Evolutionary conservation across 1,140 invertebrate species (phyloP).

Genomic region (Grapholita molesta): DNA sequence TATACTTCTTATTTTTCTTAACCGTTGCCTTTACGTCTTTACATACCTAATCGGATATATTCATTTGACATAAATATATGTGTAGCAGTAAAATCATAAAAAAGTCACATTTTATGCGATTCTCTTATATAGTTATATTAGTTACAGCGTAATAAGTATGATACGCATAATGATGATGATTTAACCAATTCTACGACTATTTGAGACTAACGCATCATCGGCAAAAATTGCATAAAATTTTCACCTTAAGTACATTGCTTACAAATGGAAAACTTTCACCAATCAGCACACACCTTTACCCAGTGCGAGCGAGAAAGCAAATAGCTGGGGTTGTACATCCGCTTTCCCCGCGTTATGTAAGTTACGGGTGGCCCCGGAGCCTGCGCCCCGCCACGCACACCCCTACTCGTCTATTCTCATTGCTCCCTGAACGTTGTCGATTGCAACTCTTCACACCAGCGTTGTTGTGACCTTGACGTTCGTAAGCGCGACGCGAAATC

Average conservation of each 20-base stretch:
- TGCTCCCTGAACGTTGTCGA: neutral
- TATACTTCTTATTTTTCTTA: no score
- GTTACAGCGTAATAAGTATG: no score
- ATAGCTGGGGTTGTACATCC: slow-evolving; percentile 54
- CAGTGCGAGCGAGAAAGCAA: slow-evolving; percentile 53
- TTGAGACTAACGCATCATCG: no score
- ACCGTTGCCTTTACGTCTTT: no score
- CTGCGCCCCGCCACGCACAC: slow-evolving; percentile 36
- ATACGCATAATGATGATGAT: no score
- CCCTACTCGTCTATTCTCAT: slow-evolving; percentile 11
- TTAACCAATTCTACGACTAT: no score
- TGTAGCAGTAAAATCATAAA: no score
- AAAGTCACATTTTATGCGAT: no score
- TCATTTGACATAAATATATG: no score
- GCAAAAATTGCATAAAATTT: no score
- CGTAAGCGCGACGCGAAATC: neutral
- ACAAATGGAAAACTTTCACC: slow-evolving; percentile 33
- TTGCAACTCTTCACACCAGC: neutral
- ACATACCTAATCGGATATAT: no score
- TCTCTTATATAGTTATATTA: no score
- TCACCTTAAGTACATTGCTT: neutral
- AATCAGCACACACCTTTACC: slow-evolving; percentile 32
- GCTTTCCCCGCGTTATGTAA: slow-evolving; percentile 71
- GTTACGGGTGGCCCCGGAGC: slow-evolving; percentile 61
- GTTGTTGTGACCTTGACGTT: neutral